Conservation (phyloP, 2,113 vertebrate genomes). For the Acrocephalus arundinaceus region DNA sequence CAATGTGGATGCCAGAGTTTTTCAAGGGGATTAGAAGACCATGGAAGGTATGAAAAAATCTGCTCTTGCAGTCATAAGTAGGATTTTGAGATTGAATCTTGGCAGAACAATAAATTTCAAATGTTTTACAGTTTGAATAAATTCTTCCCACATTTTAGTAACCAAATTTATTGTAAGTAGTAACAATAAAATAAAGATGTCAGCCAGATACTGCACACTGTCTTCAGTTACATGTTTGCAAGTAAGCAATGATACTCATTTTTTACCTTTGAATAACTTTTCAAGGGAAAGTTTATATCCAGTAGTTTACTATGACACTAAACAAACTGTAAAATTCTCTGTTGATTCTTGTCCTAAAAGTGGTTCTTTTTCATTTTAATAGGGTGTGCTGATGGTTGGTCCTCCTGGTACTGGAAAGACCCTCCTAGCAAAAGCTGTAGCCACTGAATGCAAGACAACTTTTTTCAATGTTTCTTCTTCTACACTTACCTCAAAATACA, state of each 20-base stretch:
- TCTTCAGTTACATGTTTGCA: neutral
- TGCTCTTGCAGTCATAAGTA: neutral
- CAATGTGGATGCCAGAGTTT: constrained; percentile 99
- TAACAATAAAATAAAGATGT: neutral
- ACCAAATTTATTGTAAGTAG: neutral
- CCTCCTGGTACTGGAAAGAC: constrained; percentile 97
- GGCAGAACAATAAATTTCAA: neutral
- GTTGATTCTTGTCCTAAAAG: neutral
- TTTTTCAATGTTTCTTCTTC: constrained; percentile 98
- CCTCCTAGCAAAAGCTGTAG: constrained; percentile 94
- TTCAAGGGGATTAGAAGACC: constrained; percentile 98
- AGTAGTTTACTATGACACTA: neutral
- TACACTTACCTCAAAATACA: constrained; percentile 96
- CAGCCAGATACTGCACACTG: too few species aligned
- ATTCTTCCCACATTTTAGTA: neutral
- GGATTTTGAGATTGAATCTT: neutral
- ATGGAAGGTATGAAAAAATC: constrained; percentile 87
- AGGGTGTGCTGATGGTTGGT: constrained; percentile 98
- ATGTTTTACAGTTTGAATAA: neutral
- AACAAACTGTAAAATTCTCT: neutral
- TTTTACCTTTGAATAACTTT: neutral
- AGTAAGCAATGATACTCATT: neutral
- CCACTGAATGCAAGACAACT: constrained; percentile 96
- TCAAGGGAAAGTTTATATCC: neutral
- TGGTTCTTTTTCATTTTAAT: neutral